These are phyloP conservation scores for Babylonia areolata DNA, from an alignment of 1,140 invertebrate genomes.

Conservation along the genomic window DNA sequence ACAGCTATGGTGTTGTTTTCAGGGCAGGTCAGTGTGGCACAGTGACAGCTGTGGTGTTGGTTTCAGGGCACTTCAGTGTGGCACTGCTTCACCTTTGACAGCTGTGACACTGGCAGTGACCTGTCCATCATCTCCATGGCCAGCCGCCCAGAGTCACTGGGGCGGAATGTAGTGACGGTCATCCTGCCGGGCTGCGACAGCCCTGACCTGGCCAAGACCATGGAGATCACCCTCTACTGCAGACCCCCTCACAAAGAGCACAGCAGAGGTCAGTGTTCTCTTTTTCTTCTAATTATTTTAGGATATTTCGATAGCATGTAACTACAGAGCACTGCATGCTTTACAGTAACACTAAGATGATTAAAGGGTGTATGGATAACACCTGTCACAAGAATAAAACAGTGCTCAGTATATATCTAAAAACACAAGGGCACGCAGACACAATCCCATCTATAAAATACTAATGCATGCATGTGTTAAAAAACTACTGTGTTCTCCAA, in stretches of 20 bases:
- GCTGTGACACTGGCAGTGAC: conserved; percentile 38
- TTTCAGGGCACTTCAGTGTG: conserved; percentile 39
- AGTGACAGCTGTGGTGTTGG: no score
- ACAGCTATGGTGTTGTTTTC: conserved; percentile 15
- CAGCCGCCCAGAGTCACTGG: conserved; percentile 51
- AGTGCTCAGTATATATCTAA: no score
- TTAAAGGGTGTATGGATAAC: no score
- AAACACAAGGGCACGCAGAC: no score
- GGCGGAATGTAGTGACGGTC: conserved; percentile 48
- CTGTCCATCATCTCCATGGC: conserved; percentile 55
- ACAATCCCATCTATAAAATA: no score
- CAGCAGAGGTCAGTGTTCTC: conserved; percentile 50
- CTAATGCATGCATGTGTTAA: no score
- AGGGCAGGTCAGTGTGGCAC: conserved; percentile 37
- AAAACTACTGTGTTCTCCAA: no score
- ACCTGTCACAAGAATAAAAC: no score
- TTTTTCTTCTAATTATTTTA: no score
- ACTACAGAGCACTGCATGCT: no score
- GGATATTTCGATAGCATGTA: no score
- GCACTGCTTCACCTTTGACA: conserved; percentile 63
- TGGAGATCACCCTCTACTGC: conserved; percentile 54
- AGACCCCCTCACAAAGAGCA: conserved; percentile 49
- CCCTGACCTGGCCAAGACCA: conserved; percentile 15
- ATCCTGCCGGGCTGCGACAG: conserved; percentile 44
- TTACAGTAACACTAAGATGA: no score